Conservation (phyloP, 2,113 vertebrate species). For the Dicerorhinus sumatrensis region DNA sequence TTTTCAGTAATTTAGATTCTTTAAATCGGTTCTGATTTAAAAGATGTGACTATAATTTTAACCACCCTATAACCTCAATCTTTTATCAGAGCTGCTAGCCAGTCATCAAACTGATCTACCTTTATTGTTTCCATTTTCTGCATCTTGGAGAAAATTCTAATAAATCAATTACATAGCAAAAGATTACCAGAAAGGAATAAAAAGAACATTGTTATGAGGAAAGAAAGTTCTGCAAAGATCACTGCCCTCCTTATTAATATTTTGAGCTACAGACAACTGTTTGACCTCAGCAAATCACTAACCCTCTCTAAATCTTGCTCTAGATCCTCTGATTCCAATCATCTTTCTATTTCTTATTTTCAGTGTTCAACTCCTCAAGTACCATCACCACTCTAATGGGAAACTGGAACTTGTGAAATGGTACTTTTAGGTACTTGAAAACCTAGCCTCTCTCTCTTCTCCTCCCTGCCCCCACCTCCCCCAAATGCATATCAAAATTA, state of each 20-base stretch:
- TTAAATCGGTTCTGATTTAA: background rate
- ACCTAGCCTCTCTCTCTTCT: background rate
- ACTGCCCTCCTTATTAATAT: background rate
- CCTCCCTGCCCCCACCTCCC: background rate
- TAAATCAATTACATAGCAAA: background rate
- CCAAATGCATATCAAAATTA: background rate
- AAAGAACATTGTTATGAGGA: background rate
- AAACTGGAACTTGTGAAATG: background rate
- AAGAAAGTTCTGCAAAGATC: background rate
- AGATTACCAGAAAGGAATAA: background rate
- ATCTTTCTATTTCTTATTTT: too few species aligned
- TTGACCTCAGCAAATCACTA: background rate
- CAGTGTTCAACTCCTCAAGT: background rate
- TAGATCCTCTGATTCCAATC: background rate
- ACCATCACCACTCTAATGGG: too few species aligned
- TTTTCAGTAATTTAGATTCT: background rate
- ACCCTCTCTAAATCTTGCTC: background rate
- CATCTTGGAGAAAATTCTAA: slow-evolving; percentile 5
- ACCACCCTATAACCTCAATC: background rate
- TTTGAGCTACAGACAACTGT: background rate
- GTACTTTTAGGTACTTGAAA: background rate
- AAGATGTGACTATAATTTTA: background rate
- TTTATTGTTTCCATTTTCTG: background rate
- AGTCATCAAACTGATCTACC: background rate
- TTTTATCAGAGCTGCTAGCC: background rate